Evolutionary conservation across 1,140 invertebrate species (phyloP).

Genomic region (Agrilus planipennis): DNA sequence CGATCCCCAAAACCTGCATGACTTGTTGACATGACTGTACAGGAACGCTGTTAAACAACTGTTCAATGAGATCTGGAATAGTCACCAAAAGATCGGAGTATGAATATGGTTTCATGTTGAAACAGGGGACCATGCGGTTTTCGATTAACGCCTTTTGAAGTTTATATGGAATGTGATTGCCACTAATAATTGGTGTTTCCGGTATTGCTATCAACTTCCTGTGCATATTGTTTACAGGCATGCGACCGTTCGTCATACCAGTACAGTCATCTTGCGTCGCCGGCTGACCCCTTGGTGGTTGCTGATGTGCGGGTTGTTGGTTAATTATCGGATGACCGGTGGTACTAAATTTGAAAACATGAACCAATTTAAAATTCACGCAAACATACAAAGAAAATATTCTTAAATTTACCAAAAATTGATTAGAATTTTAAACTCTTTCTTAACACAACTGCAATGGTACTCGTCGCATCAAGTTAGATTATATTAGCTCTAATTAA

Average conservation of each 20-base stretch:
- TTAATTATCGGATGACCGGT: constrained; percentile 23
- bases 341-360: not conserved
- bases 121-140: constrained; percentile 68
- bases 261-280: constrained; percentile 14
- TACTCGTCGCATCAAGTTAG: not conserved
- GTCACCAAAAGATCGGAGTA: constrained; percentile 71
- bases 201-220: constrained; percentile 47
- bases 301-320: constrained; percentile 27
- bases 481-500: not conserved
- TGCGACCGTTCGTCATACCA: constrained; percentile 35
- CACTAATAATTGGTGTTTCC: constrained; percentile 43
- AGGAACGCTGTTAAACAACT: constrained; percentile 65
- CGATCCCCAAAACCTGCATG: constrained; percentile 63
- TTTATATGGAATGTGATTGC: constrained; percentile 55
- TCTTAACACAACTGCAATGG: too few species aligned
- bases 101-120: constrained; percentile 73
- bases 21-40: constrained; percentile 62
- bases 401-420: too few species aligned
- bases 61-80: constrained; percentile 62
- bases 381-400: not conserved
- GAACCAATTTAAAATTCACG: not conserved
- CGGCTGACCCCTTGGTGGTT: constrained; percentile 9
- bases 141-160: constrained; percentile 68
- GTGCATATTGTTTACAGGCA: constrained; percentile 32
- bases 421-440: too few species aligned